Percentiles rank a stretch among this genome's conserved stretches.
Conservation (phyloP, 1,140 invertebrate genomes). For the Rhyzopertha dominica region DNA sequence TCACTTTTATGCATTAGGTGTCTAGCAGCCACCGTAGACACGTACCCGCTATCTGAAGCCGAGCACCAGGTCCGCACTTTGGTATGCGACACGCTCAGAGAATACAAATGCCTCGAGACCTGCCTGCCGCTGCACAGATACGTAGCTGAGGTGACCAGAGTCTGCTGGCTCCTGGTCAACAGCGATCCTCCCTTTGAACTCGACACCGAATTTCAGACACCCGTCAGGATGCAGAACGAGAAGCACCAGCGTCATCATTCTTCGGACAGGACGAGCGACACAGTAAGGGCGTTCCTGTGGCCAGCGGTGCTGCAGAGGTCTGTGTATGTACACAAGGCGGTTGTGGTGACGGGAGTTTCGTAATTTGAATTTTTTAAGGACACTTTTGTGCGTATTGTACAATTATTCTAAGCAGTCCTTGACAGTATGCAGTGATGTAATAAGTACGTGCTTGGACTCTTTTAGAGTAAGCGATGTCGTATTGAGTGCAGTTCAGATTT, state of each 20-base stretch:
- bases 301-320: constrained; percentile 56
- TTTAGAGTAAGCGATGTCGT: too few relatives aligned
- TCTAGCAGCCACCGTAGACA: constrained; percentile 50
- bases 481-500: too few relatives aligned
- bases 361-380: constrained; percentile 6
- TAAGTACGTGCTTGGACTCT: too few relatives aligned
- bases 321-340: constrained; percentile 56
- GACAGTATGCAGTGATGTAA: too few relatives aligned
- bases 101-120: constrained; percentile 55
- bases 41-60: constrained; percentile 55
- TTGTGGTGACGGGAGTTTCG: constrained; percentile 50
- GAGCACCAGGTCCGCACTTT: constrained; percentile 50
- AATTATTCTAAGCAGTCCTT: too few relatives aligned
- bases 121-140: constrained; percentile 52
- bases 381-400: too few relatives aligned
- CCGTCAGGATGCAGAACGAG: constrained; percentile 50
- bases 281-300: constrained; percentile 59
- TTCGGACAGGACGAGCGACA: constrained; percentile 54
- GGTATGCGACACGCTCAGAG: constrained; percentile 51
- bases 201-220: constrained; percentile 58
- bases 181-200: constrained; percentile 55
- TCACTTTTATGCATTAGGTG: too few relatives aligned
- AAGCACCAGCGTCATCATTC: constrained; percentile 55
- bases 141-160: constrained; percentile 52
- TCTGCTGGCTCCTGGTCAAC: constrained; percentile 55